phyloP scores from a whole-genome alignment of 1,140 invertebrate genomes.

The Cotesia vestalis region DNA sequence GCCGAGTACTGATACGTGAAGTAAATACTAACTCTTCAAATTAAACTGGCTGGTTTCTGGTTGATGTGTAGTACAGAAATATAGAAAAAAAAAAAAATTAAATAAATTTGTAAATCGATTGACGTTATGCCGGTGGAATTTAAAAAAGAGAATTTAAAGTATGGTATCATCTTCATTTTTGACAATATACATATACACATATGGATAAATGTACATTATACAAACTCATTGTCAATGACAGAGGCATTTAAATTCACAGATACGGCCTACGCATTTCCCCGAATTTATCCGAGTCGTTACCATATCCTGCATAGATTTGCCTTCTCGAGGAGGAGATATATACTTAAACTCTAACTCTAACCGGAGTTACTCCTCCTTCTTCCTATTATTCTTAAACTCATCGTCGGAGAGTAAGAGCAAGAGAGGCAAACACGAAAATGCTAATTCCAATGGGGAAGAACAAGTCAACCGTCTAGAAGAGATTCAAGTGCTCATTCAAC shows the following conservation, averaged over 20 bases:
- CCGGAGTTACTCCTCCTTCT: background rate
- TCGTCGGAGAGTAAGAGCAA: conserved; percentile 47
- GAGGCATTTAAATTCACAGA: conserved; percentile 13
- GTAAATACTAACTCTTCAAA: background rate
- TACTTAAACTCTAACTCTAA: background rate
- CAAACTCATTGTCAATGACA: background rate
- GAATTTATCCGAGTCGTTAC: too few species aligned
- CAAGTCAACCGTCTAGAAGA: conserved; percentile 51
- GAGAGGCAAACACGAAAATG: conserved; percentile 57
- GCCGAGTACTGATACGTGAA: background rate
- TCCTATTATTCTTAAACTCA: background rate
- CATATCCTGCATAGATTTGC: too few species aligned
- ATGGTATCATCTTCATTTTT: background rate
- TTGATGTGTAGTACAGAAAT: background rate
- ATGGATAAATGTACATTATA: background rate
- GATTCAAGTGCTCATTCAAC: conserved; percentile 23
- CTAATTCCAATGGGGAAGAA: conserved; percentile 44
- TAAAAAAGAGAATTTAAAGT: conserved; percentile 13
- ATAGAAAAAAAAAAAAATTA: background rate
- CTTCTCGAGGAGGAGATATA: too few species aligned
- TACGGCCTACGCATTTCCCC: conserved; percentile 7
- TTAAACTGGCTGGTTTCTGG: too few species aligned
- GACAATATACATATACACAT: background rate
- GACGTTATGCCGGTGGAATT: conserved; percentile 10
- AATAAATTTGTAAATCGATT: conserved; percentile 29